These are phyloP conservation scores for Drymonia ruficornis DNA, from an alignment of 2,888 invertebrate species.

Conservation along the genomic window DNA sequence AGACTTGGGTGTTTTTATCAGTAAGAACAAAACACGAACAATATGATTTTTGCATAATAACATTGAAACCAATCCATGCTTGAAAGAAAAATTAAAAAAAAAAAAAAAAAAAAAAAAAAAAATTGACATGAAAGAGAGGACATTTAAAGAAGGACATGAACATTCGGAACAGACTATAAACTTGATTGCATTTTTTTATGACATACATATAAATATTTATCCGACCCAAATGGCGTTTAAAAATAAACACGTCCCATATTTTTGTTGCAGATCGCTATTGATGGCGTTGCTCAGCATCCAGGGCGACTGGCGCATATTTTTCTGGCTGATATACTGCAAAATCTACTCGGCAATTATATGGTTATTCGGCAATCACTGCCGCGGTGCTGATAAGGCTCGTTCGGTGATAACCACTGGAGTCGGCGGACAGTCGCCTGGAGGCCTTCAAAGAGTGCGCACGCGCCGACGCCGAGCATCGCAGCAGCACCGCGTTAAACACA, in stretches of 20 bases:
- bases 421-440: constrained; percentile 71
- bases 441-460: constrained; percentile 79
- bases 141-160: no score
- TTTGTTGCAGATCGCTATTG: constrained; percentile 77
- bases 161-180: no score
- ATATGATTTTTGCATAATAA: no score
- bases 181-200: no score
- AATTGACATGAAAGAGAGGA: no score
- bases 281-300: constrained; percentile 76
- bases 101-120: no score
- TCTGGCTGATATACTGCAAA: constrained; percentile 77
- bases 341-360: constrained; percentile 75
- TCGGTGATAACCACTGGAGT: constrained; percentile 76
- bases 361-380: constrained; percentile 79
- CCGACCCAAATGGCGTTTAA: not conserved
- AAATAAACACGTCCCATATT: constrained; percentile 6
- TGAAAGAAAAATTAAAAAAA: no score
- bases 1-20: no score
- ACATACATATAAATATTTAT: no score
- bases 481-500: constrained; percentile 68
- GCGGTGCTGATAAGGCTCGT: constrained; percentile 76
- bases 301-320: constrained; percentile 72
- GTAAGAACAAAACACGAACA: no score
- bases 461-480: constrained; percentile 68
- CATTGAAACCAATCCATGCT: not conserved